These are phyloP conservation scores for Pherbina coryleti DNA, from an alignment of 2,888 invertebrate species.

Conservation along the genomic window DNA sequence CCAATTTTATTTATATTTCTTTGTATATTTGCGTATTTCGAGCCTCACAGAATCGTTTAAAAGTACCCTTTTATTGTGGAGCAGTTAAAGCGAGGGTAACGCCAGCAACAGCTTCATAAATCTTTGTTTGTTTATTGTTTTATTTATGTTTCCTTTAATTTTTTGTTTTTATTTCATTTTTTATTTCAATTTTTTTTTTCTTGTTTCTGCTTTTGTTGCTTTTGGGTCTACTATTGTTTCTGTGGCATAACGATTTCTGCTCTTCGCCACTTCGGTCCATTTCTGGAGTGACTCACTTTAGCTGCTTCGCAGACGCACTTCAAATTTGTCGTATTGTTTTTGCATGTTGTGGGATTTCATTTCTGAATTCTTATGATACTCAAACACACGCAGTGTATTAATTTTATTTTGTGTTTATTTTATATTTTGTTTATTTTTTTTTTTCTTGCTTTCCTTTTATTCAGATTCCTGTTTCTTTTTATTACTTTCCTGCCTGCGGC, in stretches of 20 bases:
- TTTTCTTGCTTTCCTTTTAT: background rate
- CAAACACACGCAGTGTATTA: background rate
- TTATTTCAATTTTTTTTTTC: background rate
- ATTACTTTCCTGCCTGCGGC: background rate
- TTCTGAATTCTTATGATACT: background rate
- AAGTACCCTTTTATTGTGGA: background rate
- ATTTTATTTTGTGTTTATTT: background rate
- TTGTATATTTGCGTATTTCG: background rate
- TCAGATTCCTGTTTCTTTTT: background rate
- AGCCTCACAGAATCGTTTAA: background rate
- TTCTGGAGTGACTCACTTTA: conserved; percentile 21
- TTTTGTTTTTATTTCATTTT: too few species aligned
- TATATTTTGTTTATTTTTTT: background rate
- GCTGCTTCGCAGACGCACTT: conserved; percentile 22
- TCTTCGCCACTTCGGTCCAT: background rate
- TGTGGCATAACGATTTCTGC: background rate
- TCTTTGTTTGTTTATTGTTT: conserved; percentile 24
- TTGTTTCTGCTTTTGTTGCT: background rate
- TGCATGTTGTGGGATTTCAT: background rate
- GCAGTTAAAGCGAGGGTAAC: background rate
- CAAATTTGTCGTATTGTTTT: conserved; percentile 2
- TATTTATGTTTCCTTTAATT: conserved; percentile 9
- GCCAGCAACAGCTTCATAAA: conserved; percentile 20
- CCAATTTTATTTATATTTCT: background rate
- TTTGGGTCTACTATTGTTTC: background rate